Evolutionary conservation across 1,140 invertebrate species (phyloP), one percentile per base, ranked within the genome.

Genomic region (Anagrus nilaparvatae): DNA sequence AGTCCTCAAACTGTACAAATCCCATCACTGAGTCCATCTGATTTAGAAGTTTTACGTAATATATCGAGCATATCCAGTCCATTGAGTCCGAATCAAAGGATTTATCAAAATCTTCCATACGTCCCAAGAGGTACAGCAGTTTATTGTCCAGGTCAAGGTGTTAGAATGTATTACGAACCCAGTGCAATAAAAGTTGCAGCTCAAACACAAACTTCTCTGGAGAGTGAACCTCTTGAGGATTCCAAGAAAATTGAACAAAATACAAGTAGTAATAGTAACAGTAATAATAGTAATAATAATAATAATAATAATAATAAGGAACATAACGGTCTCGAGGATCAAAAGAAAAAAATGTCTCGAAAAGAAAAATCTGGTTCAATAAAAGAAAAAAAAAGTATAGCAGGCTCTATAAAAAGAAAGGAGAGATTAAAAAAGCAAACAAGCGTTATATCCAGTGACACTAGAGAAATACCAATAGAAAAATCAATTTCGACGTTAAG

Each of bases 1-100:
- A 64, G 56, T 50, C 62, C 65, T 1, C 55, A 51, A 3, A 61
- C 54, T 9, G 34, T 67, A 5, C 53, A 53, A 24, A 47, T 58
- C 17, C 55, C 54, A 6, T 39, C 57, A 3, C 16, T 60, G 10
- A 49, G 48, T 1, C 44, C 53, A 0, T 59, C 52, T 29, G 57
- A 63, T 21, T 21, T 59, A 1, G 51, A 52, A 9, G 25, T 49
- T 4, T 8, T 59, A 1, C 52, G 56, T 10, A 54, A 48, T 20
- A 42, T 61, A 33, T 50, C 58, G 13, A 38, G 53, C 0, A 23
- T 30, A 0, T 30, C 51, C 3, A 47, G 31, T 43, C 36, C 50
- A 2, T 53, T 55, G 3, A 17, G 44, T 1, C 45, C 50, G 6
- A 49, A 19, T 9, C 38, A 43, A 13, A 33, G 31, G 8, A 25